Evolutionary conservation across 1,140 invertebrate species (phyloP), one percentile per base, ranked within the genome.

Genomic region (Drosophila quadrilineata): DNA sequence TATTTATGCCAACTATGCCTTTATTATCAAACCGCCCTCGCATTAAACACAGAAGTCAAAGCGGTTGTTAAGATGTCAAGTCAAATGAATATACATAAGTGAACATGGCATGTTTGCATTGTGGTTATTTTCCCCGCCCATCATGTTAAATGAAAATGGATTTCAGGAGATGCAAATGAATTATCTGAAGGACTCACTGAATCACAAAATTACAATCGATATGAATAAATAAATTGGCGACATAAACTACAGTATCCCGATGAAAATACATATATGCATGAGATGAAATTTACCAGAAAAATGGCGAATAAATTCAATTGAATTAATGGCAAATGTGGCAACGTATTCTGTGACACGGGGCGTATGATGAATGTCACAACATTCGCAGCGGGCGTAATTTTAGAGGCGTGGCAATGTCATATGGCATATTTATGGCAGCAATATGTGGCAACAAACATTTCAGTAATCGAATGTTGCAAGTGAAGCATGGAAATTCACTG

Each of bases 331-430:
- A 45, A 33, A 19, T 3, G 14, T 31, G 12, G n/a, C 31, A 46
- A 48, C 6, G 41, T 6, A 41, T 10, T 22, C 33, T 22, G 53
- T 4, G 35, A 33, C 41, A 56, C 38, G 41, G 48, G 29, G 58
- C 54, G 48, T 52, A 49, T 75, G 69, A 75, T 72, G 65, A 41
- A 71, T 74, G 41, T 41, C 24, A 54, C 60, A 71, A 35, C 38
- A 67, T 62, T 58, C 36, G 21, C 43, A 19, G 31, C 38, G 6
- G 17, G 8, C 10, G 28, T 6, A 14, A 19, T 6, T 52, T 3
- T n/a, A 21, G 3, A 16, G 43, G 10, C 10, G 45, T 31, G 31
- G 14, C 38, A 53, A 52, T 56, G 50, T 35, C 57, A 52, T 16
- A 16, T 6, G 17, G 16, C 35, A n/a, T n/a, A n/a, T n/a, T n/a